Conservation (phyloP, 2,888 invertebrate genomes). For the Acronicta psi region DNA sequence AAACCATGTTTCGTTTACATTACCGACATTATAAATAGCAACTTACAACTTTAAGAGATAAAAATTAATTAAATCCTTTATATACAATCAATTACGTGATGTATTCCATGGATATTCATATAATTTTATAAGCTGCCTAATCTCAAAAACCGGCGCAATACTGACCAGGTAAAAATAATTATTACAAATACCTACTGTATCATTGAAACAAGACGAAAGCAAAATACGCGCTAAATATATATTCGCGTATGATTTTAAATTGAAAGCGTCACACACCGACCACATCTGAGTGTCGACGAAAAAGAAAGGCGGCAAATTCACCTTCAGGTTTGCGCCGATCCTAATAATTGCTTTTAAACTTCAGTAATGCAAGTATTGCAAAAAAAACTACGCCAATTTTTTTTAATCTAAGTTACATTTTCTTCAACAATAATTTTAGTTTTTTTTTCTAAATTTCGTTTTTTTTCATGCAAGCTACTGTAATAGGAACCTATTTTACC, state of each 20-base stretch:
- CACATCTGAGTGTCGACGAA: too few species aligned
- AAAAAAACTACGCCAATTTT: background rate
- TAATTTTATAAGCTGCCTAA: slow-evolving; percentile 16
- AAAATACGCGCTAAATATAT: too few species aligned
- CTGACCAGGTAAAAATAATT: slow-evolving; percentile 6
- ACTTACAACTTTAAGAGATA: slow-evolving; percentile 11
- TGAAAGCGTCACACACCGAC: too few species aligned
- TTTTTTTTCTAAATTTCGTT: too few species aligned
- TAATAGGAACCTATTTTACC: slow-evolving; percentile 24
- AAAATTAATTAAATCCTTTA: slow-evolving; percentile 14
- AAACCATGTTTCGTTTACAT: slow-evolving; percentile 32
- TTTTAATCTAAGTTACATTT: background rate
- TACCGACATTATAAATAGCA: slow-evolving; percentile 11
- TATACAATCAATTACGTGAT: slow-evolving; percentile 28
- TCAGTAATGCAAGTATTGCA: slow-evolving; percentile 13
- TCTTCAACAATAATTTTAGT: slow-evolving; percentile 8
- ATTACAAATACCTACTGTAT: too few species aligned
- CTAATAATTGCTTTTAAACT: background rate
- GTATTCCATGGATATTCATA: slow-evolving; percentile 10
- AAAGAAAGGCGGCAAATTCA: too few species aligned
- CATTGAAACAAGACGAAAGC: too few species aligned
- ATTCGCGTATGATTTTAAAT: too few species aligned
- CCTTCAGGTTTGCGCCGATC: slow-evolving; percentile 8
- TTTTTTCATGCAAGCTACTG: background rate
- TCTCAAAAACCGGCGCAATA: slow-evolving; percentile 7